Conservation (phyloP, 2,113 vertebrate species). For the Trematomus loennbergii region DNA sequence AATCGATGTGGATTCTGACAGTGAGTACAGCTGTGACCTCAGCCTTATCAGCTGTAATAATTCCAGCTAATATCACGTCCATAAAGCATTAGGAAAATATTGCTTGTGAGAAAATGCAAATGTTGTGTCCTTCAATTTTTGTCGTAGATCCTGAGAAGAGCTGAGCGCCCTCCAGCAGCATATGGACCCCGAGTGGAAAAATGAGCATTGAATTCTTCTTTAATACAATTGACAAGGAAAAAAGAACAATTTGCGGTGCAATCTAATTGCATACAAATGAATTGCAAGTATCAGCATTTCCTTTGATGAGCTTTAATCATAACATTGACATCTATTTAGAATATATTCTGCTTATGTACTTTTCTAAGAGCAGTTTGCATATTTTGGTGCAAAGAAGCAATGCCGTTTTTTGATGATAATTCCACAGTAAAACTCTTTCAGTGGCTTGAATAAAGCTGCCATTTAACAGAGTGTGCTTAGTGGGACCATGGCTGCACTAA, state of each 20-base stretch:
- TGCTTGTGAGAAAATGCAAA: neutral
- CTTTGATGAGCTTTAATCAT: neutral
- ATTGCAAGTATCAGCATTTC: neutral
- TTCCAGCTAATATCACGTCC: neutral
- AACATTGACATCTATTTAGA: neutral
- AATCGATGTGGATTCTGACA: conserved; percentile 67
- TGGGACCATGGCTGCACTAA: neutral
- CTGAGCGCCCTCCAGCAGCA: conserved; percentile 76
- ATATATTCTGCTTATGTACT: neutral
- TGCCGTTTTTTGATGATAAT: neutral
- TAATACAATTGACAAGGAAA: neutral
- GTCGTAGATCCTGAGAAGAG: conserved; percentile 45
- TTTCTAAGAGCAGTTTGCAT: conserved; percentile 18
- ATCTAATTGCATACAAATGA: neutral
- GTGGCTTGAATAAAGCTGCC: neutral
- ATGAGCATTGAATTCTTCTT: conserved; percentile 64
- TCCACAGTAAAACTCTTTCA: neutral
- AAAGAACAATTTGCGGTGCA: neutral
- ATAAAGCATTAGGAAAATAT: neutral
- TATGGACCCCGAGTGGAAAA: conserved; percentile 80
- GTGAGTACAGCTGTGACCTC: conserved; percentile 59
- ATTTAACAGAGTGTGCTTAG: neutral
- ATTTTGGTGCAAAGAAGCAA: neutral
- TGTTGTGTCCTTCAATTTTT: conserved; percentile 13
- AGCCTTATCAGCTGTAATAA: neutral